A percentile compares a stretch with the other conserved stretches of the same genome.
phyloP scores from a whole-genome alignment of 2,888 invertebrate species.

The Torymus auratus region DNA sequence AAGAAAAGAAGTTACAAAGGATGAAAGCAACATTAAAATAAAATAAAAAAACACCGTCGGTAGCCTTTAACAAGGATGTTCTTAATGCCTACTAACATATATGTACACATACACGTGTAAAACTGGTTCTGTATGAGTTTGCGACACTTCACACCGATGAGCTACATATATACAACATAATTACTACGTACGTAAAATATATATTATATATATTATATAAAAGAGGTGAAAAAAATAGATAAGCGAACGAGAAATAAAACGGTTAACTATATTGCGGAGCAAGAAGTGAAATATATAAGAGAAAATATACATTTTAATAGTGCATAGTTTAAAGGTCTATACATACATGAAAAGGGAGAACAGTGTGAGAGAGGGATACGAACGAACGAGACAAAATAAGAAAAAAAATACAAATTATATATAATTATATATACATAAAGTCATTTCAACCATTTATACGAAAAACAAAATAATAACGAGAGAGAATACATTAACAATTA shows the following conservation, averaged over 20 bases:
- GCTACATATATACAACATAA: slow-evolving; percentile 30
- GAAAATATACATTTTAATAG: slow-evolving; percentile 34
- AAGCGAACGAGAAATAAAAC: background rate
- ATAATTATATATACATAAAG: slow-evolving; percentile 59
- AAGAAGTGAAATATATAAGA: slow-evolving; percentile 5
- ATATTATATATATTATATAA: slow-evolving; percentile 48
- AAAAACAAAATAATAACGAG: slow-evolving; percentile 26
- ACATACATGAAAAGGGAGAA: slow-evolving; percentile 1
- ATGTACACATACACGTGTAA: slow-evolving; percentile 61
- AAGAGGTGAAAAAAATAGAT: slow-evolving; percentile 33
- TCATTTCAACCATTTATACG: slow-evolving; percentile 62
- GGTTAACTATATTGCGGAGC: slow-evolving; percentile 15
- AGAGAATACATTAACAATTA: slow-evolving; percentile 60
- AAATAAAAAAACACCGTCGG: slow-evolving; percentile 56
- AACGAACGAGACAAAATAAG: slow-evolving; percentile 18
- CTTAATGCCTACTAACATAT: slow-evolving; percentile 60
- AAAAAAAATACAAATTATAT: slow-evolving; percentile 39
- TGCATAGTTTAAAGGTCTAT: slow-evolving; percentile 20
- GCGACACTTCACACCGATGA: slow-evolving; percentile 40
- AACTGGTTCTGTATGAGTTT: slow-evolving; percentile 39
- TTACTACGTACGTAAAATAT: slow-evolving; percentile 36
- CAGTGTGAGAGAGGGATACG: background rate
- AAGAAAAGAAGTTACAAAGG: background rate
- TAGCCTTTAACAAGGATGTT: slow-evolving; percentile 55
- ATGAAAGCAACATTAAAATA: slow-evolving; percentile 46